Base-by-base conservation (phyloP, 2,113 vertebrate species). In the Rhinogobius similis region DNA sequence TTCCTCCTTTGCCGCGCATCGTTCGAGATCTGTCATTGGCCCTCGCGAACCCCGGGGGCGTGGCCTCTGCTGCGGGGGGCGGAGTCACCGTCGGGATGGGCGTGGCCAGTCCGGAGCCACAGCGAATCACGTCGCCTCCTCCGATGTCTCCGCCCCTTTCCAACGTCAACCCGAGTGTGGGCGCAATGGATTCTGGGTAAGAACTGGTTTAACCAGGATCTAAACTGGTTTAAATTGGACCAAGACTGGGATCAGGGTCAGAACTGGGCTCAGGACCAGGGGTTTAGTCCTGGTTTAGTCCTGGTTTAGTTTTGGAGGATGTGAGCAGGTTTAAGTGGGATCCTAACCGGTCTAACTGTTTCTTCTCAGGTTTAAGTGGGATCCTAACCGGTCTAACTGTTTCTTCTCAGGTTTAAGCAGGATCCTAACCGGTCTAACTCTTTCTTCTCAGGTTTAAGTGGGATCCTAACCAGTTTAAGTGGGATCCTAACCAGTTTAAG, bases 1-100 rank as follows among this genome's bases (percentile, higher is more conserved):
- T 99, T 0, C 94, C 94, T 0, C 98, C 98, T 11, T 90, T 99
- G 83, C 95, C 96, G 52, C 95, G 97, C 56, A 97, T 99, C 80
- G 93, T 99, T 79, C 89, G 96, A 82, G 97, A 99, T 0, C 96
- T 99, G 21, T 96, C 95, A 14, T 72, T 93, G 0, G 96, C 95
- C 0, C 92, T 99, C 69, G 95, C 87, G 18, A 95, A 95, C 86
- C 97, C 97, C 2, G 96, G 95, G 0, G 88, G 94, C 41, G 92
- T 94, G 75, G 79, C 91, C 0, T 85, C 93, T 46, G 89, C 83
- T 4, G 10, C 52, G 13, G 52, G 52, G 23, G 24, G 52, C 24
- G 11, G 10, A 23, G 23, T 26, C 10, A 27, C 52, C 5, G 9
- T 10, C 1, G 52, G 52, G 5, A 55, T 55, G 23, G 52, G 52